A percentile compares a stretch with the other conserved stretches of the same genome.
Conservation (phyloP, 2,797 vertebrate species). For the Hemitrygon akajei region DNA sequence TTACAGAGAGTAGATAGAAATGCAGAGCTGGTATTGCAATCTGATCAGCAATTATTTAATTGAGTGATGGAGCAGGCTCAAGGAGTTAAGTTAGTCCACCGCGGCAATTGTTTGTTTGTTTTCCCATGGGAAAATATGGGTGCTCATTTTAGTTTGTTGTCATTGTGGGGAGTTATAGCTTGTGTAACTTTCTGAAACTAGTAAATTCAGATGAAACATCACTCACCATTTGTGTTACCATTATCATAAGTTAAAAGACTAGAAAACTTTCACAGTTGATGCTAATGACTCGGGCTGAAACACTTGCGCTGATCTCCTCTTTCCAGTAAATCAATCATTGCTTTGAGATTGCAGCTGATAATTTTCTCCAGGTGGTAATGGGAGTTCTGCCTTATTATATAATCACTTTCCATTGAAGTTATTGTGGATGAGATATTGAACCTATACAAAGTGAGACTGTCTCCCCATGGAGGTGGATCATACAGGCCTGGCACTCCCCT, state of each 20-base stretch:
- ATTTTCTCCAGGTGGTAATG: background rate
- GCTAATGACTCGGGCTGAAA: background rate
- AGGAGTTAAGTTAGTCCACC: too few species aligned
- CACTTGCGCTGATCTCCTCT: background rate
- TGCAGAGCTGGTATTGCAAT: too few species aligned
- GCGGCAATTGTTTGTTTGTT: too few species aligned
- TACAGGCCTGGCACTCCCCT: background rate
- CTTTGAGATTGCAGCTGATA: background rate
- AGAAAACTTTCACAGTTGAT: background rate
- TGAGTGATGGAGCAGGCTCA: too few species aligned
- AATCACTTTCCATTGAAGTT: background rate
- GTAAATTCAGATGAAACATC: background rate
- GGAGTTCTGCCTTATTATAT: background rate
- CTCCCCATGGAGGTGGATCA: background rate
- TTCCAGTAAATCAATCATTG: background rate
- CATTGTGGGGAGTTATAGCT: background rate
- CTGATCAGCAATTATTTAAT: too few species aligned
- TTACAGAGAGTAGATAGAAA: too few species aligned
- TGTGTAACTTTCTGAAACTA: background rate
- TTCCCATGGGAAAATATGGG: background rate
- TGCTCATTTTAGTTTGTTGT: background rate
- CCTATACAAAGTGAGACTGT: background rate
- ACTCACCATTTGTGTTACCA: background rate
- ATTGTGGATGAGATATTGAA: background rate
- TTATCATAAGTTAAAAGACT: background rate